Base-by-base conservation (phyloP, 2,113 vertebrate species). In the Naja naja region DNA sequence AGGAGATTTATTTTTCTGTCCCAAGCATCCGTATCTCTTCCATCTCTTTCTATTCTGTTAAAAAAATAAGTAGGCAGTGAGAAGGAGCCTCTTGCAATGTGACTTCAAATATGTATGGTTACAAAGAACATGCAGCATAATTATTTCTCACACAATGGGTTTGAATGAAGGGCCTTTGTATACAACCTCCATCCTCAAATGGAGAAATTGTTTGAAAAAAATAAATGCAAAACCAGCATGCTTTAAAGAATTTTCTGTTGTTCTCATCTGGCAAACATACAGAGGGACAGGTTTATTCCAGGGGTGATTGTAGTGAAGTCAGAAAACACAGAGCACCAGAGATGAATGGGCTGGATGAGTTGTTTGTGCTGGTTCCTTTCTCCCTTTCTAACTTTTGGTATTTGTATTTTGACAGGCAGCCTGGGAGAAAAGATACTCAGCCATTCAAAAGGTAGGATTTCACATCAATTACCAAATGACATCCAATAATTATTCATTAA, bases 191-290 rank as follows among this genome's bases (percentile, higher is more conserved):
- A 93, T 95, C 95, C 54, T 91, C 94, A 94, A 97, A 97, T 95
- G 95, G 96, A 95, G 0, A 3, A 93, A 97, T 95, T 96, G 95
- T 96, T 89, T 95, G 92, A 95, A 95, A 94, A 96, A 97, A 96
- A 95, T 94, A 96, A 97, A 97, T 96, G 94, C 95, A 96, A 96
- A 96, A 96, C 95, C 94, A 96, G 93, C 95, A n/a, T 96, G 95
- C 96, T 87, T 97, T 97, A 96, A 92, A 92, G 90, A 92, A 86
- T 94, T 95, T 96, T 93, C 94, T 92, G 90, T 94, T 96, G 94
- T 96, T 96, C 94, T 96, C 92, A 95, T 85, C 96, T 97, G 96
- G 95, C 96, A 14, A 74, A 97, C 94, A 92, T 94, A 74, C 89
- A 93, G 89, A 93, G 93, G 91, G 87, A 93, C 30, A 8, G 95